Percentiles rank a stretch among this genome's conserved stretches.
Evolutionary conservation across 2,113 vertebrate genomes (phyloP).

Genomic region (Zapus hudsonius): DNA sequence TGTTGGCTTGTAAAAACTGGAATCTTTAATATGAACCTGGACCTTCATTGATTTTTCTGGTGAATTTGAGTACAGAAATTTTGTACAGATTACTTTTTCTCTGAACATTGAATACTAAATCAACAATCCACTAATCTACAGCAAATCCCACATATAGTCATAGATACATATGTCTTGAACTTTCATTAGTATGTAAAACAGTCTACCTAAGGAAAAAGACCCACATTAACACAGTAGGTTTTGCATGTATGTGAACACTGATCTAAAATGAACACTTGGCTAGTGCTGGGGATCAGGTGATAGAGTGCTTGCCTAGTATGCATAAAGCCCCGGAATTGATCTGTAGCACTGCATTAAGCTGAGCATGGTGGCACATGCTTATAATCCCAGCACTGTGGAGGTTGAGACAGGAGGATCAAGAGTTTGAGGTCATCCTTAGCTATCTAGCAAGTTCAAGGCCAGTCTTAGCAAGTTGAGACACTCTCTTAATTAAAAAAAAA

Average conservation of each 20-base stretch:
- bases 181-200: constrained; percentile 34
- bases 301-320: not conserved
- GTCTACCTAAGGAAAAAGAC: not conserved
- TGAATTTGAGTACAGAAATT: not conserved
- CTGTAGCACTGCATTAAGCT: too few species aligned
- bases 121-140: not conserved
- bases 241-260: not conserved
- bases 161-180: not conserved
- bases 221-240: not conserved
- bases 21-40: constrained; percentile 29
- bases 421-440: not conserved
- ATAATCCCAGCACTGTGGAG: not conserved
- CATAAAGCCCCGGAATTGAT: not conserved
- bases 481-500: not conserved
- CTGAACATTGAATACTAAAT: not conserved
- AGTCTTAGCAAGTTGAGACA: not conserved
- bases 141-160: not conserved
- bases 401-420: not conserved
- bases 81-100: not conserved
- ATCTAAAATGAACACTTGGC: not conserved
- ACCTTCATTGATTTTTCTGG: constrained; percentile 13
- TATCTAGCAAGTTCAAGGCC: not conserved
- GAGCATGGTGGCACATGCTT: too few species aligned
- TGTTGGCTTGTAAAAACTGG: constrained; percentile 19
- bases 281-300: not conserved